These are phyloP conservation scores for Drosophila nigrodunni DNA, from an alignment of 1,140 invertebrate species.

Conservation along the genomic window DNA sequence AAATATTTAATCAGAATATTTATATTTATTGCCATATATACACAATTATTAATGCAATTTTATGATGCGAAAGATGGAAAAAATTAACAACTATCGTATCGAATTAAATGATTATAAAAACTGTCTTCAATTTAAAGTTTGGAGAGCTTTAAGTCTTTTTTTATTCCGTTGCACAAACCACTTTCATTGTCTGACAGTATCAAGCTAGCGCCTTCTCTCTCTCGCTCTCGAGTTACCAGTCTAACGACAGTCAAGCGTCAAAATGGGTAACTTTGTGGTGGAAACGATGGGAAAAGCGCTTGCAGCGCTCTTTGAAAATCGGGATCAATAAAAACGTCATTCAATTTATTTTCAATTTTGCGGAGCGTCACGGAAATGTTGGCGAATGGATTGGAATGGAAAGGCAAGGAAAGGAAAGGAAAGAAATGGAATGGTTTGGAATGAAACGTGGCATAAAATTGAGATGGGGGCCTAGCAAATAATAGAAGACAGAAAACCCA, in stretches of 20 bases:
- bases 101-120: background rate
- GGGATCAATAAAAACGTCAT: constrained; percentile 82
- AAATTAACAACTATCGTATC: too few species aligned
- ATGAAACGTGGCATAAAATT: constrained; percentile 56
- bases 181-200: constrained; percentile 23
- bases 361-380: constrained; percentile 34
- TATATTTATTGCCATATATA: too few species aligned
- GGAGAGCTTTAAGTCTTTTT: background rate
- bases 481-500: constrained; percentile 77
- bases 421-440: constrained; percentile 41
- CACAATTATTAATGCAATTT: too few species aligned
- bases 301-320: constrained; percentile 63
- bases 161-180: background rate
- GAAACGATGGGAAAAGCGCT: constrained; percentile 27
- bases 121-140: background rate
- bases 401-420: constrained; percentile 21
- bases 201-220: constrained; percentile 15
- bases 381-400: constrained; percentile 11
- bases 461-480: constrained; percentile 69
- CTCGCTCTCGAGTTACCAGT: background rate
- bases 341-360: constrained; percentile 83
- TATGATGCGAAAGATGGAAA: too few species aligned
- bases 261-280: constrained; percentile 49
- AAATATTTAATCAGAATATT: too few species aligned
- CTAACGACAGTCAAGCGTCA: constrained; percentile 73